Percentiles rank a stretch among this genome's conserved stretches.
phyloP scores from a whole-genome alignment of 64 coral and sea anemone genomes.

The Stichodactyla mertensii region DNA sequence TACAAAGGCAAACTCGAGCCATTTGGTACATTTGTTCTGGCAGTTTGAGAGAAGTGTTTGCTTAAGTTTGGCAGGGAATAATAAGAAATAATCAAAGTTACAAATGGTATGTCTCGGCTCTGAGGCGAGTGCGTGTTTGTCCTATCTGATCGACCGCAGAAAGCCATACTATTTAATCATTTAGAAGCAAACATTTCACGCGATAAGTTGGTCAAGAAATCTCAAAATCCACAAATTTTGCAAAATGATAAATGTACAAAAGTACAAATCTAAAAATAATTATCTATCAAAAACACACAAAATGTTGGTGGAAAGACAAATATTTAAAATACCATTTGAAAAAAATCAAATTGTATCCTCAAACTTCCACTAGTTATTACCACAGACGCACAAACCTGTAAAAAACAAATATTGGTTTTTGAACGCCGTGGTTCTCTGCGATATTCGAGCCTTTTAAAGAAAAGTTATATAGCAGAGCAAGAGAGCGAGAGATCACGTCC shows the following conservation, averaged over 20 bases:
- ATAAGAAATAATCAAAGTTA: constrained; percentile 3
- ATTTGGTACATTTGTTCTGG: constrained; percentile 9
- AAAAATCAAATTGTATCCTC: not conserved
- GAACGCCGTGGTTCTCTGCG: not conserved
- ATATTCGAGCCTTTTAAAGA: not conserved
- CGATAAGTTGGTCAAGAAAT: not conserved
- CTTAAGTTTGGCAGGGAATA: not conserved
- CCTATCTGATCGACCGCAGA: not conserved
- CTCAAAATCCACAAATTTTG: not conserved
- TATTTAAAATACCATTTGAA: constrained; percentile 16
- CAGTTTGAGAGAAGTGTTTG: constrained; percentile 1
- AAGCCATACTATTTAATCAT: constrained; percentile 2
- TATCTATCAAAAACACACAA: not conserved
- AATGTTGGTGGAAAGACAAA: not conserved
- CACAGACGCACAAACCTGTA: not conserved
- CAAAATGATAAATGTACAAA: not conserved
- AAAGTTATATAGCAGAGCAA: not conserved
- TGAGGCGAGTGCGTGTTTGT: not conserved
- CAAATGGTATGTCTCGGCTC: not conserved
- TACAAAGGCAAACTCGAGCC: constrained; percentile 10
- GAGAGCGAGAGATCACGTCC: not conserved
- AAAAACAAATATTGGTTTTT: not conserved
- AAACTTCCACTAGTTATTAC: not conserved
- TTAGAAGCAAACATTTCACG: not conserved
- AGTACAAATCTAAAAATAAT: not conserved